Evolutionary conservation across 2,113 vertebrate species (phyloP), one percentile per base, ranked within the genome.

Genomic region (Galeopterus variegatus): DNA sequence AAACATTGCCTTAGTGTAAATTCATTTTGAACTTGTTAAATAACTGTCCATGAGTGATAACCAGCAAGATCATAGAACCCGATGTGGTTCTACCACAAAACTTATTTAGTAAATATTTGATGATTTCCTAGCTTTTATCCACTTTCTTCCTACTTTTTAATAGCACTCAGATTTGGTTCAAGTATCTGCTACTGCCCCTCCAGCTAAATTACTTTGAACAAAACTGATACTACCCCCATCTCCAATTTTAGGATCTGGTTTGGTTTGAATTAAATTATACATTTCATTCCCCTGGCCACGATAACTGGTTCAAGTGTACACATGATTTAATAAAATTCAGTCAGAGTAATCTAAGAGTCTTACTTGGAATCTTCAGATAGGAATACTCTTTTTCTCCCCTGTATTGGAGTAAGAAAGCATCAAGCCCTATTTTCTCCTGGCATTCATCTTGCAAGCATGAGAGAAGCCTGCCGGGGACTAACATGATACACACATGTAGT

Each of bases 311-410:
- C 36, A 76, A 33, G 28, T 54, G 1, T 73, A 60, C 13, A 75
- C 23, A 88, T 62, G 28, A 72, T 41, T 31, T 94, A 81, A 92
- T 93, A 67, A 92, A 58, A 96, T 69, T 95, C 58, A 82, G 3
- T 50, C 36, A 91, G 14, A 50, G 52, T 41, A 54, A 79, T 92
- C n/a, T 62, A 73, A 90, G 60, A 95, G 15, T 79, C 67, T 95
- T 95, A 19, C 60, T 36, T 73, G 9, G 36, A 64, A 93, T 90
- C 11, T 36, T 88, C 60, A 86, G 8, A 72, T 48, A 90, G 8
- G 15, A 95, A 79, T 64, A 56, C 8, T 73, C 41, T 58, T 93
- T 95, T 69, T 72, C 60, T 88, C 48, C 14, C 56, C n/a, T 67
- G 3, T 15, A 60, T 65, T 45, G 56, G 6, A 75, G 18, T 79